Evolutionary conservation across 2,888 invertebrate species (phyloP).

Genomic region (Phalera bucephala): DNA sequence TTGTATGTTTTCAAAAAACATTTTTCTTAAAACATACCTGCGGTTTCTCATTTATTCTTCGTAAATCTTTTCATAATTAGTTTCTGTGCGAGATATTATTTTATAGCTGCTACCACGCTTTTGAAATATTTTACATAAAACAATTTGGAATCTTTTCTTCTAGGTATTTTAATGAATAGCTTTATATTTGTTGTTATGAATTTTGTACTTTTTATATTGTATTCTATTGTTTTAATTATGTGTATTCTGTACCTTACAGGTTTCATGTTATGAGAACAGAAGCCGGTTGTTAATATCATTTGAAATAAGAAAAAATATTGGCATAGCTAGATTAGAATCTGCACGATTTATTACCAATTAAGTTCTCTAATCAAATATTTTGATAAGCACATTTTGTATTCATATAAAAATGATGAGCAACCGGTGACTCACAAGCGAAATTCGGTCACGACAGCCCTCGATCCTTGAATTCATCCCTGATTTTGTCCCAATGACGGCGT

Average conservation of each 20-base stretch:
- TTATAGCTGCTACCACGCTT: constrained; percentile 41
- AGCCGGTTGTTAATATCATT: constrained; percentile 13
- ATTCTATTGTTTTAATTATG: constrained; percentile 25
- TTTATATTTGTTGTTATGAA: constrained; percentile 18
- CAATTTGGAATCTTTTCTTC: constrained; percentile 17
- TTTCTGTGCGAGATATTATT: constrained; percentile 24
- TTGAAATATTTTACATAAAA: constrained; percentile 20
- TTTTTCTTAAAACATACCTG: constrained; percentile 24
- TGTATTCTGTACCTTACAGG: constrained; percentile 28
- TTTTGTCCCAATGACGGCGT: constrained; percentile 70
- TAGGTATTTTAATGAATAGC: constrained; percentile 24
- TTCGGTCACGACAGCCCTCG: constrained; percentile 29
- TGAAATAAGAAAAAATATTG: not conserved
- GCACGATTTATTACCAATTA: too few relatives aligned
- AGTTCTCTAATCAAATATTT: too few relatives aligned
- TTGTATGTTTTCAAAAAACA: constrained; percentile 17
- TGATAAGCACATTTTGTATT: too few relatives aligned
- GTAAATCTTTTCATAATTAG: constrained; percentile 19
- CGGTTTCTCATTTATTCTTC: constrained; percentile 18
- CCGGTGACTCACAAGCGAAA: constrained; percentile 22
- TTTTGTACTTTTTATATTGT: constrained; percentile 11
- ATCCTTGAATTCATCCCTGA: constrained; percentile 47
- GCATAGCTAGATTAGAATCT: too few relatives aligned
- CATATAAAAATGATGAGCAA: constrained; percentile 21
- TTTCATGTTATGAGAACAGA: constrained; percentile 15